Percentiles rank a stretch among this genome's conserved stretches.
Conservation (phyloP, 2,797 vertebrate genomes). For the Scolopax rusticola region DNA sequence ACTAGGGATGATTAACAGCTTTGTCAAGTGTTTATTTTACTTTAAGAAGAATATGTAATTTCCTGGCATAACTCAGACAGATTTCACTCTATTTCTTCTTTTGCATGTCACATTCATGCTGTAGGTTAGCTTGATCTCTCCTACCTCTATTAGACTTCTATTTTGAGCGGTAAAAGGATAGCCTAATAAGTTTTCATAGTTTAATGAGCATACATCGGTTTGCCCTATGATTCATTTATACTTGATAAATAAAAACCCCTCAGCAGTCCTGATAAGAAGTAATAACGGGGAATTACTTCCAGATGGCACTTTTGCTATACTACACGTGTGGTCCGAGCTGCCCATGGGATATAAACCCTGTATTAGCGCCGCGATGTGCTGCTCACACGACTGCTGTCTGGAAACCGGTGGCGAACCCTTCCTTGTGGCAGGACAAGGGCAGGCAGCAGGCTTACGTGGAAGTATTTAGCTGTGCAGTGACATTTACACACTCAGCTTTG, state of each 20-base stretch:
- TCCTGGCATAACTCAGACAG: slow-evolving; percentile 74
- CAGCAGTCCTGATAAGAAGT: slow-evolving; percentile 76
- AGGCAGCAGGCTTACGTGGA: not conserved
- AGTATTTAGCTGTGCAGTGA: not conserved
- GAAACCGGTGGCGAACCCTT: not conserved
- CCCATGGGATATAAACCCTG: slow-evolving; percentile 62
- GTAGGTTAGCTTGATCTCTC: slow-evolving; percentile 74
- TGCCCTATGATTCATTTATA: slow-evolving; percentile 77
- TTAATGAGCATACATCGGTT: slow-evolving; percentile 77
- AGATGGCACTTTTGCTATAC: slow-evolving; percentile 76
- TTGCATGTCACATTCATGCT: slow-evolving; percentile 58
- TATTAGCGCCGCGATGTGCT: not conserved
- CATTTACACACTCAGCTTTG: not conserved
- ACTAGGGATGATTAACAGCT: slow-evolving; percentile 84
- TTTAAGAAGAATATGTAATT: slow-evolving; percentile 83
- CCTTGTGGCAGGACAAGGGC: not conserved
- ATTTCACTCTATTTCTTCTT: slow-evolving; percentile 70
- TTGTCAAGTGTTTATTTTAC: slow-evolving; percentile 85
- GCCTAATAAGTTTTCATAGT: slow-evolving; percentile 76
- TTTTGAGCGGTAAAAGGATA: slow-evolving; percentile 71
- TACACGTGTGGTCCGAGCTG: slow-evolving; percentile 70
- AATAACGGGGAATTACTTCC: slow-evolving; percentile 81
- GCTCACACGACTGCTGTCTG: not conserved
- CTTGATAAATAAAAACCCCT: slow-evolving; percentile 79
- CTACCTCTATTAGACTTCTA: slow-evolving; percentile 78